phyloP scores from a whole-genome alignment of 2,797 vertebrate species.

The Taeniopygia guttata region DNA sequence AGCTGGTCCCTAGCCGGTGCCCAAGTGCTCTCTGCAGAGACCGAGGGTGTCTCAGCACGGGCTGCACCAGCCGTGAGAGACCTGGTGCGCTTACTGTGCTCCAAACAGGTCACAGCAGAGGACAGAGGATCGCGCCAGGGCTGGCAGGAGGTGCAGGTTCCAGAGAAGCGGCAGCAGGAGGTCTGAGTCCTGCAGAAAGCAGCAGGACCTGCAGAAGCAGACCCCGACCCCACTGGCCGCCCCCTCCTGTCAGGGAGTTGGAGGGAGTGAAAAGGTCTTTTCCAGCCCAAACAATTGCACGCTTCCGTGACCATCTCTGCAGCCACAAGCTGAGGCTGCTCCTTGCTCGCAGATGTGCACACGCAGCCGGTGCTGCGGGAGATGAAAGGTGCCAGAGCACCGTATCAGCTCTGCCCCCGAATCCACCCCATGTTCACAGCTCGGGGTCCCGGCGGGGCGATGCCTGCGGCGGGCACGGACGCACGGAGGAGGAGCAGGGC shows the following conservation, averaged over 20 bases:
- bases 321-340: not conserved
- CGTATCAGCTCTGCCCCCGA: not conserved
- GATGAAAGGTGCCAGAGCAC: fast-evolving
- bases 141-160: not conserved
- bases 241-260: not conserved
- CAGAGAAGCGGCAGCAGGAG: not conserved
- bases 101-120: not conserved
- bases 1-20: not conserved
- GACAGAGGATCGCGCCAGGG: not conserved
- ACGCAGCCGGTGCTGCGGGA: fast-evolving
- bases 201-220: not conserved
- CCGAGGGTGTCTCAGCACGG: not conserved
- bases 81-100: fast-evolving
- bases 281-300: not conserved
- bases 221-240: not conserved
- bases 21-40: not conserved
- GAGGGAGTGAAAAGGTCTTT: not conserved
- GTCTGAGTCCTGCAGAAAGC: not conserved
- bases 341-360: not conserved
- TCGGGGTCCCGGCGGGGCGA: not conserved
- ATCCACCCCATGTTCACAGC: not conserved
- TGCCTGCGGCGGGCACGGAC: not conserved
- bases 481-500: not conserved
- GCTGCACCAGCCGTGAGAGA: not conserved
- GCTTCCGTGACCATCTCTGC: not conserved